Conservation (phyloP, 2,888 invertebrate genomes). For the Drosophila yooni region DNA sequence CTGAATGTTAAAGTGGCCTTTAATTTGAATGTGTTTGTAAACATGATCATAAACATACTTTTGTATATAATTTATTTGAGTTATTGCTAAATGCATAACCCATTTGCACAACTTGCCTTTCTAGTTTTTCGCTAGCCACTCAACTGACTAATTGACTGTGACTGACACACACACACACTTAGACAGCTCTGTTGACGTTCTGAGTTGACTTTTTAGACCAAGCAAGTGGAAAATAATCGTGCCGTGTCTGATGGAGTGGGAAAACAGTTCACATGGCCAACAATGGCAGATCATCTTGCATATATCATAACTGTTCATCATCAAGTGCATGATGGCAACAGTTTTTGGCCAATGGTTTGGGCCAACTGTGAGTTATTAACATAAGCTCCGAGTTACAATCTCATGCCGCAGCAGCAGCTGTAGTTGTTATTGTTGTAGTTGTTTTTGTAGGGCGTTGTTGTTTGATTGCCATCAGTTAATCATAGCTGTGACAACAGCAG, state of each 20-base stretch:
- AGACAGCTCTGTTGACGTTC: slow-evolving; percentile 33
- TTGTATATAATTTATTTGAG: background rate
- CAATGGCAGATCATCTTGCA: slow-evolving; percentile 74
- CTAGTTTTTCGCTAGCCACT: slow-evolving; percentile 28
- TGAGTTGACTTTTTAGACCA: slow-evolving; percentile 63
- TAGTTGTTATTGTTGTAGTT: background rate
- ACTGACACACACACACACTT: slow-evolving; percentile 13
- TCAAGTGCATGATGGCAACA: slow-evolving; percentile 33
- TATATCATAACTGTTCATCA: slow-evolving; percentile 74
- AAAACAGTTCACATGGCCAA: slow-evolving; percentile 68
- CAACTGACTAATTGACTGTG: slow-evolving; percentile 54
- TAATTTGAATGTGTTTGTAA: background rate
- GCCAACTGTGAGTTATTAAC: slow-evolving; percentile 30
- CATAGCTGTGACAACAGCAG: slow-evolving; percentile 32
- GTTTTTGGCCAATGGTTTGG: slow-evolving; percentile 19
- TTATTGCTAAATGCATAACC: background rate
- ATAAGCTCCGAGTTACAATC: slow-evolving; percentile 3
- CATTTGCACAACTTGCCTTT: slow-evolving; percentile 23
- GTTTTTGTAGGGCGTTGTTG: slow-evolving; percentile 23
- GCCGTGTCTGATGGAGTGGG: slow-evolving; percentile 48
- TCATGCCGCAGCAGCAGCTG: slow-evolving; percentile 23
- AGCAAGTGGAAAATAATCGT: slow-evolving; percentile 47
- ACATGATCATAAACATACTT: background rate
- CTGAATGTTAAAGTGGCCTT: too few species aligned
- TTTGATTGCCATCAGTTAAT: slow-evolving; percentile 55